phyloP scores from a whole-genome alignment of 2,888 invertebrate genomes.

The Drepana falcataria region DNA sequence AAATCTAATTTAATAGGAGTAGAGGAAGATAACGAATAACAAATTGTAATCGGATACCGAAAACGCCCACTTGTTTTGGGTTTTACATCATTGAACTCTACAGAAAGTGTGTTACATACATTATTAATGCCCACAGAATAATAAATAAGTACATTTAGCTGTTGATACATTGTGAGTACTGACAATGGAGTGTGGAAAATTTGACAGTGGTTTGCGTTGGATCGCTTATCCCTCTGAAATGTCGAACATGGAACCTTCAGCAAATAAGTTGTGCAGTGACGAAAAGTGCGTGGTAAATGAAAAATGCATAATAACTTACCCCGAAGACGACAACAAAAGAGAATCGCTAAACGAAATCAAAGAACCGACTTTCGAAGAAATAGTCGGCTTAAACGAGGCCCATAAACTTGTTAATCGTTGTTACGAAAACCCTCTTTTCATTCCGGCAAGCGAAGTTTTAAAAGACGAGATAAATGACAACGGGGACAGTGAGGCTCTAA shows the following conservation, averaged over 20 bases:
- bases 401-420: slow-evolving; percentile 45
- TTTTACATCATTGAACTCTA: slow-evolving; percentile 36
- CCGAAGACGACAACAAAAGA: slow-evolving; percentile 45
- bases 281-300: slow-evolving; percentile 38
- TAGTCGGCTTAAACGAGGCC: slow-evolving; percentile 27
- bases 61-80: slow-evolving; percentile 54
- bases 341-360: slow-evolving; percentile 31
- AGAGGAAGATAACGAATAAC: slow-evolving; percentile 30
- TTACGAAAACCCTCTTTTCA: slow-evolving; percentile 62
- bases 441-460: slow-evolving; percentile 54
- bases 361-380: slow-evolving; percentile 29
- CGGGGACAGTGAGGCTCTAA: slow-evolving; percentile 52
- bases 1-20: slow-evolving; percentile 9
- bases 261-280: slow-evolving; percentile 33
- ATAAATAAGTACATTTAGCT: slow-evolving; percentile 33
- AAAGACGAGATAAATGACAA: slow-evolving; percentile 54
- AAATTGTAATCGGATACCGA: slow-evolving; percentile 53
- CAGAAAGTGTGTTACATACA: slow-evolving; percentile 22
- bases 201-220: slow-evolving; percentile 51
- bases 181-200: slow-evolving; percentile 61
- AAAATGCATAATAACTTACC: slow-evolving; percentile 55
- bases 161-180: slow-evolving; percentile 19
- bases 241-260: slow-evolving; percentile 31
- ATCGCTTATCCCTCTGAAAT: slow-evolving; percentile 42
- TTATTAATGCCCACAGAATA: slow-evolving; percentile 25